These are phyloP conservation scores for Zosterops borbonicus DNA, from an alignment of 2,113 vertebrate species.

Conservation along the genomic window DNA sequence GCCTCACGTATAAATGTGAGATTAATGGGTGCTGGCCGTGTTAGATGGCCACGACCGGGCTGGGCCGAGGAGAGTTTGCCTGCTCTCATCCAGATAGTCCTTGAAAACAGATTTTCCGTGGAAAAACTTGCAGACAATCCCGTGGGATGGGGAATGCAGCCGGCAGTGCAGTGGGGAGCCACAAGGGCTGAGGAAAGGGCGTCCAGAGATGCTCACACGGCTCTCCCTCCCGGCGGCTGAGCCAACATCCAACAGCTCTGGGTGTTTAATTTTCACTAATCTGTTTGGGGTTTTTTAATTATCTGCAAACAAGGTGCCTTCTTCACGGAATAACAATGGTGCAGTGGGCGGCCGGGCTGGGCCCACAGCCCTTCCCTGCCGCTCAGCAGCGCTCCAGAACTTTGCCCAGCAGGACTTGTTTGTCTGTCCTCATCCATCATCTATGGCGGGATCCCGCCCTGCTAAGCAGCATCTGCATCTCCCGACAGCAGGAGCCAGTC, in stretches of 20 bases:
- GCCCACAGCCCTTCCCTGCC: not conserved
- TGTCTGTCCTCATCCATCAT: not conserved
- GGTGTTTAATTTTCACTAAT: not conserved
- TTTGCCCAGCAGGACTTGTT: not conserved
- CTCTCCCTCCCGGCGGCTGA: not conserved
- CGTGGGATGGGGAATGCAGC: not conserved
- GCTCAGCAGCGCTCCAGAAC: not conserved
- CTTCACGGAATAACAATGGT: not conserved
- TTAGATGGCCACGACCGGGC: not conserved
- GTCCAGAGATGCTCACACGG: accelerated
- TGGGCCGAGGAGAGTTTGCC: not conserved
- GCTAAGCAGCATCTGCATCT: not conserved
- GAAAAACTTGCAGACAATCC: not conserved
- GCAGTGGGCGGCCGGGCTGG: not conserved
- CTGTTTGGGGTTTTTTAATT: not conserved
- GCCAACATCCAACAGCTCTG: not conserved
- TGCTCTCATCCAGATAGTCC: not conserved
- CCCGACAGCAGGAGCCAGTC: not conserved
- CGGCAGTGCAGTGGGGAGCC: not conserved
- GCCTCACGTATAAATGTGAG: not conserved
- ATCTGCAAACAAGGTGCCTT: not conserved
- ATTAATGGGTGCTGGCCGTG: not conserved
- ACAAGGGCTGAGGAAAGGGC: not conserved
- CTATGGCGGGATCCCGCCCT: not conserved
- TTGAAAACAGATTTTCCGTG: accelerated